phyloP scores from a whole-genome alignment of 2,888 invertebrate species.

The Agapetus fuscipes region DNA sequence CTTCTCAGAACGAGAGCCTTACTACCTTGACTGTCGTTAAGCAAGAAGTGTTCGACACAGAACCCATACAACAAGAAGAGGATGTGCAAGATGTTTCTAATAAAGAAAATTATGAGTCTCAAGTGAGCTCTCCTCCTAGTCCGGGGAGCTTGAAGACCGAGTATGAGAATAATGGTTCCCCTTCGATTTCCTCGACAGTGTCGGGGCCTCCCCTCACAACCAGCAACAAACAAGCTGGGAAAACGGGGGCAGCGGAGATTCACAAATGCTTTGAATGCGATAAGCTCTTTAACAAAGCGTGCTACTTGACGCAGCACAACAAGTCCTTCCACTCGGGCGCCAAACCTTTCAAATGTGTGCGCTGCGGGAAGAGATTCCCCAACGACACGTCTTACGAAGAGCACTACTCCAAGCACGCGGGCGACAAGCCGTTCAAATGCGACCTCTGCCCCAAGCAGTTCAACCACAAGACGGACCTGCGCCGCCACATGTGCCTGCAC shows the following conservation, averaged over 20 bases:
- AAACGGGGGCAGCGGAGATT: constrained; percentile 28
- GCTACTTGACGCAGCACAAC: constrained; percentile 85
- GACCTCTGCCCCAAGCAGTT: constrained; percentile 78
- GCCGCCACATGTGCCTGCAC: constrained; percentile 79
- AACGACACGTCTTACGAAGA: constrained; percentile 59
- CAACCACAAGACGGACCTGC: constrained; percentile 82
- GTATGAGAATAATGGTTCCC: constrained; percentile 32
- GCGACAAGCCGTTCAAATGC: constrained; percentile 82
- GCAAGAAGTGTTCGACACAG: constrained; percentile 6
- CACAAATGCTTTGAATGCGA: constrained; percentile 75
- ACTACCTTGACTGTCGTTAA: not conserved
- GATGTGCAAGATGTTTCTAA: constrained; percentile 29
- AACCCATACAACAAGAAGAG: constrained; percentile 20
- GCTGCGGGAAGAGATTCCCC: constrained; percentile 78
- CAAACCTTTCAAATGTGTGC: constrained; percentile 74
- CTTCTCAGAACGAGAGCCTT: constrained; percentile 3
- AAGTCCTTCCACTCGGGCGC: constrained; percentile 82
- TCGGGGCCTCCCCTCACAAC: constrained; percentile 37
- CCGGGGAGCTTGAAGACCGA: constrained; percentile 40
- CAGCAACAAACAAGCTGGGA: constrained; percentile 31
- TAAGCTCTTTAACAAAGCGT: constrained; percentile 75
- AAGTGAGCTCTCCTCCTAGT: constrained; percentile 42
- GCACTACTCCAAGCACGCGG: constrained; percentile 67
- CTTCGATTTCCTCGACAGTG: constrained; percentile 36
- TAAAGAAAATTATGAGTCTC: constrained; percentile 42